Conservation (phyloP, 2,113 vertebrate species). For the Thalassarche chlororhynchos region DNA sequence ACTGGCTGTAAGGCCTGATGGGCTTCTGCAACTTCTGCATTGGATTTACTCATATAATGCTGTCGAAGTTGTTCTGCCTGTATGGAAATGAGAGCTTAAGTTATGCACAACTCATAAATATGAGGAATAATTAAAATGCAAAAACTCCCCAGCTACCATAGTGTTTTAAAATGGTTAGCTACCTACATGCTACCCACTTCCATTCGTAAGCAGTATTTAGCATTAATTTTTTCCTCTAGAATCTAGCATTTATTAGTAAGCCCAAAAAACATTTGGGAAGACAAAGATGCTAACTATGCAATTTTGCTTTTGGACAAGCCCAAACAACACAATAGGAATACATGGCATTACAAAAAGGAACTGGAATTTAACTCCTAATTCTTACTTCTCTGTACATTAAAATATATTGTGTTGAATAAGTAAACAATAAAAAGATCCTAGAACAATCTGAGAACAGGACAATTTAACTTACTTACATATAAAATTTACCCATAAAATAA, state of each 20-base stretch:
- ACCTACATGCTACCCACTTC: neutral
- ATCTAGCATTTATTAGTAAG: neutral
- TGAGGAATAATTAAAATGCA: neutral
- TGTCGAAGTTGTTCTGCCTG: conserved; percentile 92
- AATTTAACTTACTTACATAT: neutral
- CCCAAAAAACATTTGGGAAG: neutral
- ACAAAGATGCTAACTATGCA: neutral
- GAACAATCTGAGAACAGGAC: neutral
- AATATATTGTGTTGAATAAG: neutral
- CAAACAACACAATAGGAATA: neutral
- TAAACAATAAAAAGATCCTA: neutral
- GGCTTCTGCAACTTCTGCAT: conserved; percentile 89
- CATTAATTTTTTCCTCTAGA: neutral
- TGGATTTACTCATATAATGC: conserved; percentile 98
- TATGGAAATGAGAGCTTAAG: neutral
- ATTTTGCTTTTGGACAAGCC: neutral
- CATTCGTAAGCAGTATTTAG: neutral
- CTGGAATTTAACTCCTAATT: neutral
- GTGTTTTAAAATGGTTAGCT: neutral
- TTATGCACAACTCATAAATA: neutral
- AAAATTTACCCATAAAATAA: neutral
- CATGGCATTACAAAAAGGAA: neutral
- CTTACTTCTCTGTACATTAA: neutral
- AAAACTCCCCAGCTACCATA: neutral
- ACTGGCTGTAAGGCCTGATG: conserved; percentile 90